Conservation (phyloP, 2,113 vertebrate species). For the Gnathonemus longibarbis region DNA sequence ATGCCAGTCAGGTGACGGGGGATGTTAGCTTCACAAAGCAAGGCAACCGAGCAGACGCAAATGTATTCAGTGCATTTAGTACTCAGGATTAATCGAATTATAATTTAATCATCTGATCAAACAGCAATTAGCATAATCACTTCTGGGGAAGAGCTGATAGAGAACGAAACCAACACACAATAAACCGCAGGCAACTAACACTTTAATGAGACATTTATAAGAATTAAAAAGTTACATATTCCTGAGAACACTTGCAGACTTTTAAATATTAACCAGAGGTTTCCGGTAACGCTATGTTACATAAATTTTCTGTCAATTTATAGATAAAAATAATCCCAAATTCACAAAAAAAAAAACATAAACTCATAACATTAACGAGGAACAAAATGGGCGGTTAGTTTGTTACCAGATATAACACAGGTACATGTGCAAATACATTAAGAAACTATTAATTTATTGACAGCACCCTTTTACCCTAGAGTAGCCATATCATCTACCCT, state of each 20-base stretch:
- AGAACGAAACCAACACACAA: slow-evolving; percentile 60
- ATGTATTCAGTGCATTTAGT: slow-evolving; percentile 74
- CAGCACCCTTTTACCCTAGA: background rate
- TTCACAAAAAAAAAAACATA: background rate
- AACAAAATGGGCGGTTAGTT: background rate
- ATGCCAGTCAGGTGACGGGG: slow-evolving; percentile 34
- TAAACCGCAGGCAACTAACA: slow-evolving; percentile 60
- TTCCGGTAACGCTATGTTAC: background rate
- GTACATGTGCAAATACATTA: background rate
- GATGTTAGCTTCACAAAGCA: slow-evolving; percentile 39
- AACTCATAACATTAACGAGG: background rate
- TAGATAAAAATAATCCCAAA: background rate
- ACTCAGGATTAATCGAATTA: slow-evolving; percentile 75
- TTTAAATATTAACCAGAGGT: slow-evolving; percentile 25
- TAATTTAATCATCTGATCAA: slow-evolving; percentile 95
- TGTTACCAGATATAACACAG: background rate
- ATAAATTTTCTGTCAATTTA: slow-evolving; percentile 10
- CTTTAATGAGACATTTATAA: slow-evolving; percentile 62
- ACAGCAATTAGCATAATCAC: slow-evolving; percentile 87
- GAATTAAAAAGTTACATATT: slow-evolving; percentile 52
- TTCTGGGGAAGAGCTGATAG: slow-evolving; percentile 73
- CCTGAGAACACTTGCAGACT: slow-evolving; percentile 33
- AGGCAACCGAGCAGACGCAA: slow-evolving; percentile 62
- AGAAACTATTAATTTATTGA: background rate
- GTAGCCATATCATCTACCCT: background rate